A percentile compares a stretch with the other conserved stretches of the same genome.
These are phyloP conservation scores for Stegastes partitus DNA, from an alignment of 2,113 vertebrate genomes.

Conservation along the genomic window DNA sequence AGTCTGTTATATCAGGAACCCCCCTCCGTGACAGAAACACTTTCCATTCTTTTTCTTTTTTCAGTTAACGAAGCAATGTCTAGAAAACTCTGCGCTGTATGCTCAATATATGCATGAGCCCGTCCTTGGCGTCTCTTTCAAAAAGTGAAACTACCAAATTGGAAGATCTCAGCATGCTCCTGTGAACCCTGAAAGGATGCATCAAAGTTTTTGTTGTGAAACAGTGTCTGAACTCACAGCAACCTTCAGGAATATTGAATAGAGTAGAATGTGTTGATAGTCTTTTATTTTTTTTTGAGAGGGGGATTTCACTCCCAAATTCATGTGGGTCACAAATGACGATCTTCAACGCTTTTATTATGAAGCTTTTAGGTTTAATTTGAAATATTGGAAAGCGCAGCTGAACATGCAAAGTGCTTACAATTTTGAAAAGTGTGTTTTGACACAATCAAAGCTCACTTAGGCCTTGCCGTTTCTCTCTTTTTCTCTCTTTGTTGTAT, in stretches of 20 bases:
- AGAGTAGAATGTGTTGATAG: background rate
- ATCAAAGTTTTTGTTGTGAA: slow-evolving; percentile 27
- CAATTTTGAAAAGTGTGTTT: slow-evolving; percentile 9
- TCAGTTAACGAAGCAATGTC: slow-evolving; percentile 15
- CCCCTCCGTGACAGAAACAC: slow-evolving; percentile 26
- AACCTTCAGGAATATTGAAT: slow-evolving; percentile 44
- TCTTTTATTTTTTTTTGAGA: background rate
- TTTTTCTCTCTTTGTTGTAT: background rate
- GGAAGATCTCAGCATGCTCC: slow-evolving; percentile 41
- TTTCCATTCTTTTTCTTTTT: slow-evolving; percentile 24
- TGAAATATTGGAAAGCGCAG: background rate
- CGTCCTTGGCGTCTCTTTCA: slow-evolving; percentile 39
- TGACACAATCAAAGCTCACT: slow-evolving; percentile 21
- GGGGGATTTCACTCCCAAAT: background rate
- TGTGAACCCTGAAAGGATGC: slow-evolving; percentile 26
- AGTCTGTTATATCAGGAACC: slow-evolving; percentile 29
- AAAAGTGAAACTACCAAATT: slow-evolving; percentile 35
- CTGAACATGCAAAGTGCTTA: slow-evolving; percentile 20
- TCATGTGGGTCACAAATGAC: background rate
- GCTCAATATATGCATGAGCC: slow-evolving; percentile 17
- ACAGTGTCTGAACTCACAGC: slow-evolving; percentile 50
- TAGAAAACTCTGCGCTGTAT: slow-evolving; percentile 13
- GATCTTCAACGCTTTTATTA: background rate
- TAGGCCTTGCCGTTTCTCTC: background rate
- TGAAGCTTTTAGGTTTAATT: slow-evolving; percentile 28